Base-by-base conservation (phyloP, 2,888 invertebrate species). In the Hydrotaea cyrtoneurina region DNA sequence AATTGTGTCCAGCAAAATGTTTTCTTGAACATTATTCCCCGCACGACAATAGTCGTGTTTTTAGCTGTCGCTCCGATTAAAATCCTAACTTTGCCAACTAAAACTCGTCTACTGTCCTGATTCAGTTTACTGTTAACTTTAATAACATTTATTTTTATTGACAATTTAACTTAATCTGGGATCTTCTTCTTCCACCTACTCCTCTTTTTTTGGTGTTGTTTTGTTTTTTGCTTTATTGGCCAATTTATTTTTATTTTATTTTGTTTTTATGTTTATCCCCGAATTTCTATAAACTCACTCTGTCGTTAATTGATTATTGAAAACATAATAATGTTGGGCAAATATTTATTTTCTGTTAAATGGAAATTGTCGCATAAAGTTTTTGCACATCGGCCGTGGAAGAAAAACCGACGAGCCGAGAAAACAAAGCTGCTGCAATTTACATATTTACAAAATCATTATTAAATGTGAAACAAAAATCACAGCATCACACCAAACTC, bases 251-350 rank as follows among this genome's bases (percentile, higher is more conserved):
- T 50, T 50, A 50, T 50, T 50, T 50, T 15, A 50, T 50, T 50
- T 50, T 15, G n/a, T 50, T 39, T 39, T 31, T 31, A 31, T 64
- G 39, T 23, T 66, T 66, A 39, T 17, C 7, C 7, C 36, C 36
- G 64, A 64, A 66, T 43, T 39, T 66, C 0, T 43, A 62, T 62
- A 66, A 39, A 17, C 43, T 43, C 39, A 19, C 43, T 10, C 39
- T 69, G 21, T 46, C 23, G 46, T 15, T 69, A 69, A 69, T 69
- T 69, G 69, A 69, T 69, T 69, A 69, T 69, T 69, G 46, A 46
- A 69, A 69, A 43, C 69, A 15, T 46, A 19, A 69, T 69, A 69
- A 69, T 69, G 43, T 69, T 69, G 43, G 21, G 46, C 31, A 69
- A 69, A 69, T 69, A 69, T 69, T 69, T 69, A 69, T 43, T 46